phyloP scores from a whole-genome alignment of 2,113 vertebrate genomes.

The Seriola aureovittata region DNA sequence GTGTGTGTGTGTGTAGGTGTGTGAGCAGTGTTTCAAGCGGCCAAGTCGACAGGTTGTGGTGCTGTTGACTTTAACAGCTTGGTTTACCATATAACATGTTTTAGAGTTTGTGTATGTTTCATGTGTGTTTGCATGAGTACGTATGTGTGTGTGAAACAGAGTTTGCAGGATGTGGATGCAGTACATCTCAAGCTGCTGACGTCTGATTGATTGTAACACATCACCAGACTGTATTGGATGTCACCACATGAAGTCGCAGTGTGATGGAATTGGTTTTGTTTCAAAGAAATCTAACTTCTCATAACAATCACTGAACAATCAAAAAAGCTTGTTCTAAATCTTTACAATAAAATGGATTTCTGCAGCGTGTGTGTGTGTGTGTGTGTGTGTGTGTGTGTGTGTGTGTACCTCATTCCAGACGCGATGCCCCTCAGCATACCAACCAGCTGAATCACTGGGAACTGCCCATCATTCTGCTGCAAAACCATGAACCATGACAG shows the following conservation, averaged over 20 bases:
- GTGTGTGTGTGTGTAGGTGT: neutral
- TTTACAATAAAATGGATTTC: constrained; percentile 38
- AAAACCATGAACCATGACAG: constrained; percentile 52
- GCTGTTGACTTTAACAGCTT: constrained; percentile 4
- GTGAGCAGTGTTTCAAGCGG: constrained; percentile 2
- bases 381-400: constrained; percentile 37
- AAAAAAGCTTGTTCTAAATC: constrained; percentile 30
- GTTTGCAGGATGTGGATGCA: constrained; percentile 1
- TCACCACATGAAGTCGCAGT: constrained; percentile 18
- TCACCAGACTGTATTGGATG: constrained; percentile 1
- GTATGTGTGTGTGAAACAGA: neutral
- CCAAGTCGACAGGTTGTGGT: constrained; percentile 1
- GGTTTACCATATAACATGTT: constrained; percentile 7
- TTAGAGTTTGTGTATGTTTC: neutral
- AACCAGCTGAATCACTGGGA: constrained; percentile 96
- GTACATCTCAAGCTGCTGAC: constrained; percentile 21
- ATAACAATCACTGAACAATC: constrained; percentile 24
- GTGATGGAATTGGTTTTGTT: constrained; percentile 10
- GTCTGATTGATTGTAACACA: constrained; percentile 1
- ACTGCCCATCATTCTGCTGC: constrained; percentile 98
- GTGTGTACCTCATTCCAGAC: constrained; percentile 91
- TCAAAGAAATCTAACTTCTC: constrained; percentile 39
- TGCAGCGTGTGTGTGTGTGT: constrained; percentile 24
- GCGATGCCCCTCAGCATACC: constrained; percentile 97
- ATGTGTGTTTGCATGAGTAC: neutral